A percentile compares a stretch with the other conserved stretches of the same genome.
Conservation (phyloP, 2,888 invertebrate species). For the Machimus atricapillus region DNA sequence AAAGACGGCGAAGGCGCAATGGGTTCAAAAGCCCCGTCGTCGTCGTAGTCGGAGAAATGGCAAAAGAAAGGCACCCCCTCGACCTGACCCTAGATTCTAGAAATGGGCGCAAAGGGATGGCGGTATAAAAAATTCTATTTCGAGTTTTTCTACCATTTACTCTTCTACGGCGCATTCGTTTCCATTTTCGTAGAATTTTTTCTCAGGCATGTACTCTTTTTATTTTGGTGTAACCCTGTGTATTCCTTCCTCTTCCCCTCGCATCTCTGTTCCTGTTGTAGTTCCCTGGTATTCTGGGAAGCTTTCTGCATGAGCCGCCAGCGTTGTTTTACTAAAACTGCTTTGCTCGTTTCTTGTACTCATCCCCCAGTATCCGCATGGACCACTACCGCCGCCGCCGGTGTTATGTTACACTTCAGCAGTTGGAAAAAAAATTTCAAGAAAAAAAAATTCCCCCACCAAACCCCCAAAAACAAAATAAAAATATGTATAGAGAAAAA, state of each 20-base stretch:
- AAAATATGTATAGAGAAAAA: background rate
- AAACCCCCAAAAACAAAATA: background rate
- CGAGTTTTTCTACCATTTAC: conserved; percentile 37
- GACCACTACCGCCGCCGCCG: background rate
- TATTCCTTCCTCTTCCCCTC: background rate
- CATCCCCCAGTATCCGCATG: background rate
- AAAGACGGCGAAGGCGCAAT: background rate
- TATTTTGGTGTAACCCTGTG: background rate
- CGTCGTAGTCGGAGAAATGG: background rate
- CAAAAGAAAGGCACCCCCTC: background rate
- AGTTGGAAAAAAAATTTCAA: conserved; percentile 2
- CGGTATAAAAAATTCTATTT: conserved; percentile 35
- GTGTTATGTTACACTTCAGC: conserved; percentile 35
- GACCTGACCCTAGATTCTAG: background rate
- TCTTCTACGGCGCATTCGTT: conserved; percentile 36
- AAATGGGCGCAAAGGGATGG: background rate
- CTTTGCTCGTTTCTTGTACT: conserved; percentile 26
- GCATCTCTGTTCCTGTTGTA: background rate
- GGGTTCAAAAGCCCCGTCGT: background rate
- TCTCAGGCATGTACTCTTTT: background rate
- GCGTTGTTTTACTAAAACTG: conserved; percentile 38
- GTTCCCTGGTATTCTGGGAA: background rate
- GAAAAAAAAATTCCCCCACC: background rate
- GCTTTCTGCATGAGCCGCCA: conserved; percentile 28
- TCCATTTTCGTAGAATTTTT: conserved; percentile 38